Evolutionary conservation across 2,113 vertebrate genomes (phyloP).

Genomic region (Myrmophylax atrothorax): DNA sequence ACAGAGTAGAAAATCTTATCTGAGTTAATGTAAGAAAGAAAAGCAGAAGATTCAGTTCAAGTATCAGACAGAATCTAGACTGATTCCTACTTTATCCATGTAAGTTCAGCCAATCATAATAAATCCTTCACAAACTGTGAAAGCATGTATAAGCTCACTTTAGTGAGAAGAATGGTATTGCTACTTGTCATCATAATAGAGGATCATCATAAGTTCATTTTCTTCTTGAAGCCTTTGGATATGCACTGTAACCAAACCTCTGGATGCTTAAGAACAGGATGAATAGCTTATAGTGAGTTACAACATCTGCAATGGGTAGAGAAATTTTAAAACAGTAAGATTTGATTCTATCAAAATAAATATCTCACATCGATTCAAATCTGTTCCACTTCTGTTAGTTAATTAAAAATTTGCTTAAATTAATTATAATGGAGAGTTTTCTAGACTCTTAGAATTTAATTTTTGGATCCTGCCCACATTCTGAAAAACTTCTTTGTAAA

Average conservation of each 20-base stretch:
- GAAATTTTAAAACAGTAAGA: not conserved
- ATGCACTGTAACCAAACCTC: not conserved
- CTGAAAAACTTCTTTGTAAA: not conserved
- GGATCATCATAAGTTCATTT: not conserved
- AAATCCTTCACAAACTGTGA: not conserved
- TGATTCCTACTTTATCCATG: not conserved
- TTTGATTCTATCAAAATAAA: conserved; percentile 29
- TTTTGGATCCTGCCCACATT: not conserved
- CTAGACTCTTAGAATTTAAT: not conserved
- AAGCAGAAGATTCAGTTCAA: not conserved
- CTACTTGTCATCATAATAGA: not conserved
- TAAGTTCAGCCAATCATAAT: not conserved
- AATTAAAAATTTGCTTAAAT: conserved; percentile 46
- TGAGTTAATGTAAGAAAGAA: not conserved
- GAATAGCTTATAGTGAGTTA: not conserved
- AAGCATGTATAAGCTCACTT: not conserved
- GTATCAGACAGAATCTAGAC: not conserved
- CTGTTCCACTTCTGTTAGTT: conserved; percentile 29
- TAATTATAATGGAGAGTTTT: not conserved
- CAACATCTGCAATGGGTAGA: not conserved
- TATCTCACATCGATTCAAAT: conserved; percentile 33
- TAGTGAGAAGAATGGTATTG: not conserved
- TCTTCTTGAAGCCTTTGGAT: not conserved
- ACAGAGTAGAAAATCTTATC: not conserved
- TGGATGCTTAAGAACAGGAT: not conserved